These are phyloP conservation scores for Mesocentrotus franciscanus DNA, from an alignment of 53 echinoderm and acorn worm species.

Conservation along the genomic window DNA sequence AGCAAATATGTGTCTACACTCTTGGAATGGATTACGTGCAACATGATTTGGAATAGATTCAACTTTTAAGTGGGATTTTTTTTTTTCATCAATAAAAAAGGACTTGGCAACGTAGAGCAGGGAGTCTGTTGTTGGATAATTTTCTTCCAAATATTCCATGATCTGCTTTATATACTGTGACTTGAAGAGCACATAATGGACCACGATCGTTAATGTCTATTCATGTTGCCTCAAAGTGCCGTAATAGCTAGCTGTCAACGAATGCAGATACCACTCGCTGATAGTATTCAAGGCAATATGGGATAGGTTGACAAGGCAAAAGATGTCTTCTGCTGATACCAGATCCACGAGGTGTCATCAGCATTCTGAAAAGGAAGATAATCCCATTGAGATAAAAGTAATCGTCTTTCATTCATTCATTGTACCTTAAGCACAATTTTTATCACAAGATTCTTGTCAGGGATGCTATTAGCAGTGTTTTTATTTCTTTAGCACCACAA, in stretches of 20 bases:
- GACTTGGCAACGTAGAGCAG: background rate
- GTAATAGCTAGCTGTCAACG: background rate
- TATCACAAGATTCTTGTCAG: background rate
- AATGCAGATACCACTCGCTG: background rate
- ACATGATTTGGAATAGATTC: background rate
- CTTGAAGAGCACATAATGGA: no score
- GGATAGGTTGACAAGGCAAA: background rate
- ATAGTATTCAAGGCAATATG: background rate
- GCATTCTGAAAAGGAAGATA: background rate
- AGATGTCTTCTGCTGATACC: slow-evolving; percentile 10
- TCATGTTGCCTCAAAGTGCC: background rate
- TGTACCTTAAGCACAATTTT: slow-evolving; percentile 13
- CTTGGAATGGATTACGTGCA: background rate
- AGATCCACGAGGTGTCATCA: background rate
- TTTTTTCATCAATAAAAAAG: background rate
- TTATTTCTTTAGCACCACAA: background rate
- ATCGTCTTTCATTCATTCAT: background rate
- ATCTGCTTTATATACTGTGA: background rate
- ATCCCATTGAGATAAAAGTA: background rate
- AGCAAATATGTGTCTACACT: background rate
- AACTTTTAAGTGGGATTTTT: background rate
- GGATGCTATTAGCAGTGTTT: background rate
- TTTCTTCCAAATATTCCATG: background rate
- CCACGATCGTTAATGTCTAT: background rate
- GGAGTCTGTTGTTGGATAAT: background rate